Conservation (phyloP, 2,113 vertebrate species). For the Laticauda laticaudata region DNA sequence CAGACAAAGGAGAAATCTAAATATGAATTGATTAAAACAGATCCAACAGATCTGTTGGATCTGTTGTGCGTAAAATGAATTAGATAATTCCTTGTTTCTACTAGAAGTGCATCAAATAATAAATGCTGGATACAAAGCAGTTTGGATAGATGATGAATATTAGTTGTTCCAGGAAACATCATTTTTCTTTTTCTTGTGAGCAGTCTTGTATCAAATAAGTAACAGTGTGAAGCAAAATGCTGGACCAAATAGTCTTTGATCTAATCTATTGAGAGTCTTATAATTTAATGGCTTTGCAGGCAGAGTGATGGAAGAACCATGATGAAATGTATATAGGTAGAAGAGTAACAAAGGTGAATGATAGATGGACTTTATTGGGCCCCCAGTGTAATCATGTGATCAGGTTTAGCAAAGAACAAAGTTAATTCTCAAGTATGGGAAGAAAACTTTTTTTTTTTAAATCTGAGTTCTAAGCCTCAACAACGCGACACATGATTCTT, state of each 20-base stretch:
- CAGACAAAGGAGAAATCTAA: neutral
- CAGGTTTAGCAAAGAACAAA: neutral
- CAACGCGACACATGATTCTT: constrained; percentile 34
- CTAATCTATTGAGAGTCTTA: neutral
- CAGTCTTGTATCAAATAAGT: neutral
- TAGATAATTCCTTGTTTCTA: neutral
- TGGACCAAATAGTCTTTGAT: neutral
- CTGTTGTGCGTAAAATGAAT: neutral
- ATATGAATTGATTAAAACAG: neutral
- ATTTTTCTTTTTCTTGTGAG: neutral
- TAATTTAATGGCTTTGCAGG: neutral
- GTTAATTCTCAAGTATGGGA: constrained; percentile 2
- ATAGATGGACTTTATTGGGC: neutral
- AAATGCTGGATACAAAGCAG: neutral
- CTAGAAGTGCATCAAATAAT: neutral
- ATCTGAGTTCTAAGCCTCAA: constrained; percentile 12
- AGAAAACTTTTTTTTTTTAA: neutral
- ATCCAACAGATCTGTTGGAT: neutral
- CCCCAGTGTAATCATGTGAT: fast-evolving
- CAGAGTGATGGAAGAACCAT: neutral
- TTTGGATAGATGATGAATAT: neutral
- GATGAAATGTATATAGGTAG: neutral
- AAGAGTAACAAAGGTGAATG: neutral
- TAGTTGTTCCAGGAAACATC: neutral
- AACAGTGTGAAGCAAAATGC: neutral